phyloP scores from a whole-genome alignment of 2,888 invertebrate species.

The Mycalesis mineus region DNA sequence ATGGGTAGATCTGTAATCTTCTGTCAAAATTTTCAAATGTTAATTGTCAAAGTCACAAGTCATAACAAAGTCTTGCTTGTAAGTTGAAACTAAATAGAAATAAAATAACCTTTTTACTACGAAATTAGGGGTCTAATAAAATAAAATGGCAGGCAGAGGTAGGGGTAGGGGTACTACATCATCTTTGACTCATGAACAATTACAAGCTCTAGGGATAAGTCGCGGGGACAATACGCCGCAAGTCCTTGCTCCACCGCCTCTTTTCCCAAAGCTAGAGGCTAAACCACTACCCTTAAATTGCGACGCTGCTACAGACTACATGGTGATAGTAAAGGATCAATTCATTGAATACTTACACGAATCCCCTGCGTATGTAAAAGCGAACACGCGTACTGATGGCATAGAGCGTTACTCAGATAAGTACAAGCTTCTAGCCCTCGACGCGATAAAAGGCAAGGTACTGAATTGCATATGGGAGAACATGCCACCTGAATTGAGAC shows the following conservation, averaged over 20 bases:
- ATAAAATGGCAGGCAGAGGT: conserved; percentile 65
- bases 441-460: conserved; percentile 64
- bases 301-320: conserved; percentile 81
- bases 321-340: conserved; percentile 84
- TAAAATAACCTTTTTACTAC: no score
- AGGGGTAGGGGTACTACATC: conserved; percentile 72
- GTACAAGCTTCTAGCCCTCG: conserved; percentile 68
- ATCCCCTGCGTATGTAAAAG: conserved; percentile 80
- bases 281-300: conserved; percentile 74
- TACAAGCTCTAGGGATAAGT: conserved; percentile 75
- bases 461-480: conserved; percentile 79
- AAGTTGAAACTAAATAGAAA: no score
- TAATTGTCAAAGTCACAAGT: no score
- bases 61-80: no score
- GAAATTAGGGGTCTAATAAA: not conserved
- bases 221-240: conserved; percentile 76
- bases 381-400: conserved; percentile 66
- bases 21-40: no score
- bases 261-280: conserved; percentile 79
- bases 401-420: conserved; percentile 80
- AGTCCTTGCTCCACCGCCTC: conserved; percentile 76
- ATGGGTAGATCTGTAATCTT: no score
- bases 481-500: conserved; percentile 81
- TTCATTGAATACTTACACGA: conserved; percentile 84
- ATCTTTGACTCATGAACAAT: conserved; percentile 77